A percentile compares a stretch with the other conserved stretches of the same genome.
phyloP scores from a whole-genome alignment of 2,888 invertebrate genomes.

The Rhopalosiphum nymphaeae region DNA sequence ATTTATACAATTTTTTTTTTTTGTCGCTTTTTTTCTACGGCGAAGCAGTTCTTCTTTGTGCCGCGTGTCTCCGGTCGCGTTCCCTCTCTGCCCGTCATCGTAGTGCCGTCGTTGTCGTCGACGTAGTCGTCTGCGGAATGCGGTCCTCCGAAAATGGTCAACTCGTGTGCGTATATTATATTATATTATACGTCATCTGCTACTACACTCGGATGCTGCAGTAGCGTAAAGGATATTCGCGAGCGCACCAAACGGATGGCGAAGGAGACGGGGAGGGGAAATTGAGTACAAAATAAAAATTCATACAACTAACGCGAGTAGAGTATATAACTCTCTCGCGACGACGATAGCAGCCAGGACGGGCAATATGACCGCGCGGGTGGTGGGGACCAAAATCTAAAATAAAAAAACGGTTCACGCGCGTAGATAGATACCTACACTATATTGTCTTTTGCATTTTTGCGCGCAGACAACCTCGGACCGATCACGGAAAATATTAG shows the following conservation, averaged over 20 bases:
- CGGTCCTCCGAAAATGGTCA: constrained; percentile 65
- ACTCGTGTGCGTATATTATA: constrained; percentile 18
- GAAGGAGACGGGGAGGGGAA: background rate
- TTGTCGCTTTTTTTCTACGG: background rate
- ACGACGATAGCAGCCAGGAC: background rate
- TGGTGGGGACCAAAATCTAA: background rate
- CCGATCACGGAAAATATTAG: constrained; percentile 50
- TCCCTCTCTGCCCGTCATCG: background rate
- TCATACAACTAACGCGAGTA: background rate
- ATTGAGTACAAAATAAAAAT: background rate
- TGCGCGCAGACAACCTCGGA: constrained; percentile 17
- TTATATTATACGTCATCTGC: background rate
- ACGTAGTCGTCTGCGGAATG: constrained; percentile 61
- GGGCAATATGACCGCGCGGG: background rate
- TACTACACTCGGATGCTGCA: background rate
- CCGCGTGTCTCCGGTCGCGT: background rate
- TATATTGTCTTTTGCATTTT: constrained; percentile 46
- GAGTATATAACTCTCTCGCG: background rate
- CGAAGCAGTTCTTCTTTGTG: constrained; percentile 13
- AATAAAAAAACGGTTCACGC: background rate
- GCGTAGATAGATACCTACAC: background rate
- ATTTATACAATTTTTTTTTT: constrained; percentile 21
- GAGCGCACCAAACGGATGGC: background rate
- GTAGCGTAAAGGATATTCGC: background rate
- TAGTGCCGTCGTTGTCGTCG: background rate